Base-by-base conservation (phyloP, 2,888 invertebrate species). In the Epirrita christyi region DNA sequence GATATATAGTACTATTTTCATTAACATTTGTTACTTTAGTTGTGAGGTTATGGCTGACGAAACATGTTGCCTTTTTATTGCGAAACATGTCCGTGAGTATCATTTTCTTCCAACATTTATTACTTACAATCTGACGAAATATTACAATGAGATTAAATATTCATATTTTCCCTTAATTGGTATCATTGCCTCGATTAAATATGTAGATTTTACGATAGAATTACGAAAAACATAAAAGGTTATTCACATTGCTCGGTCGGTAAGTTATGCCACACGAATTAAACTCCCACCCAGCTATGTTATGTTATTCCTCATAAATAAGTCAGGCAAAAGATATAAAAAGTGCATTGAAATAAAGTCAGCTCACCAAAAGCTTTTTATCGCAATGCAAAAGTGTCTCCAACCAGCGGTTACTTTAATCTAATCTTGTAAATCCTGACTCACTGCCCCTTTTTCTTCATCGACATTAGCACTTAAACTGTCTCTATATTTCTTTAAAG, bases 341-440 rank as follows among this genome's bases (percentile, higher is more conserved):
- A 38, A 36, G 2, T 15, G 40, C 40, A 27, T 21, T 43, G 28
- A 32, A 41, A 49, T 32, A 41, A 41, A 49, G 21, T 13, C 27
- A 43, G n/a, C 28, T 38, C 34, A 44, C 21, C 27, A 11, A 36
- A 46, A 56, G 56, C 50, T 37, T 36, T 41, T 51, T 51, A 42
- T 46, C 51, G 21, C 42, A 11, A 46, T 56, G 42, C 51, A 56
- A 46, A 64, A 65, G 54, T 60, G 46, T 47, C 44, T 52, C 42
- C 47, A 41, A 47, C 55, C 47, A 51, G 62, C 49, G 49, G 55
- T 51, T 54, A 43, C 40, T 58, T 59, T 56, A 57, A 63, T 55
- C 58, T 56, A 59, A 59, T 65, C 55, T 55, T 51, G 57, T 55
- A 47, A 46, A 58, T 53, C 48, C 41, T 40, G 45, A 43, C 32